Conservation (phyloP, 2,797 vertebrate species). For the Clarias fuscus region DNA sequence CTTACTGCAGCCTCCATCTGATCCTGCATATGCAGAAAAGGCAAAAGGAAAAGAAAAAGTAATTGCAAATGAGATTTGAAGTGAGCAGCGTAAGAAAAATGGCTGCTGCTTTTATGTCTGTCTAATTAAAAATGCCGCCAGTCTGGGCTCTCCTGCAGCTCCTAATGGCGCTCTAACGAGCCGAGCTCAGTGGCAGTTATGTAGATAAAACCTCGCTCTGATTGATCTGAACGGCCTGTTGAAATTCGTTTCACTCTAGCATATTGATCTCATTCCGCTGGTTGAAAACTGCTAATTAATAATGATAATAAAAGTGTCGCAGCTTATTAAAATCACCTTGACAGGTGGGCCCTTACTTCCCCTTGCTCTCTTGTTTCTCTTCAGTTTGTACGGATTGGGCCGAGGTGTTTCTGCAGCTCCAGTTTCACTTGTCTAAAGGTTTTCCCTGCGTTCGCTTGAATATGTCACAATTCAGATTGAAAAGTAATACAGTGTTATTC, state of each 20-base stretch:
- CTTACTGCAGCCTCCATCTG: constrained; percentile 1
- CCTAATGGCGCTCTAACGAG: constrained; percentile 78
- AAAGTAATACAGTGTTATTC: background rate
- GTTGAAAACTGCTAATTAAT: constrained; percentile 93
- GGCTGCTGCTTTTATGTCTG: constrained; percentile 82
- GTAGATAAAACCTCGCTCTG: constrained; percentile 87
- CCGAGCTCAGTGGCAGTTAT: constrained; percentile 88
- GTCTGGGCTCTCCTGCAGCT: constrained; percentile 81
- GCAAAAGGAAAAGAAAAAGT: constrained; percentile 34
- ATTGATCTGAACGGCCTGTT: constrained; percentile 88
- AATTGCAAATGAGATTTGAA: constrained; percentile 78
- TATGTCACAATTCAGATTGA: background rate
- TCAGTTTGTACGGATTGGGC: background rate
- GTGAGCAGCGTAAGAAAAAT: constrained; percentile 84
- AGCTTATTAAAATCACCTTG: constrained; percentile 81
- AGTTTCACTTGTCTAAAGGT: constrained; percentile 4
- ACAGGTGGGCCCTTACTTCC: constrained; percentile 45
- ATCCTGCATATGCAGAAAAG: constrained; percentile 24
- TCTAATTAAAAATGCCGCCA: constrained; percentile 87
- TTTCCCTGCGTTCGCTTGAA: constrained; percentile 18
- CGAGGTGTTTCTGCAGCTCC: constrained; percentile 19
- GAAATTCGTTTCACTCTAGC: constrained; percentile 89
- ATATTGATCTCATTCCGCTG: constrained; percentile 94
- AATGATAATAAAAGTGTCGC: constrained; percentile 92
- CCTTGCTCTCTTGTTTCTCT: constrained; percentile 8